Evolutionary conservation across 2,888 invertebrate species (phyloP), one percentile per base, ranked within the genome.

Genomic region (Drosophila quinaria): DNA sequence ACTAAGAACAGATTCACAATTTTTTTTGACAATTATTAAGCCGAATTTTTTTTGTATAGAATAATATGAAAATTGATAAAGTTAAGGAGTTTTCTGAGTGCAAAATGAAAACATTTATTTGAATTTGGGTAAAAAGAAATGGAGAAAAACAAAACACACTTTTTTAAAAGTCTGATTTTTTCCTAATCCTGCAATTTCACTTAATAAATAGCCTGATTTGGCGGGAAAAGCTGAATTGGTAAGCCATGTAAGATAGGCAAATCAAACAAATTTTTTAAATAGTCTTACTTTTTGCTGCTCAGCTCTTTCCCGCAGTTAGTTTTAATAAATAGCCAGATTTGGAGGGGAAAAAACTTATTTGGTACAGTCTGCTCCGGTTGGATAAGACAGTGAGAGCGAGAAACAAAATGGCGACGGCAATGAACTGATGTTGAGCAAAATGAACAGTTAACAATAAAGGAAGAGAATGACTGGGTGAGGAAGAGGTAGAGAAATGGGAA

Each of bases 331-430:
- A 39, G 15, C 15, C 15, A 39, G 39, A 15, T 39, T 39, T 11
- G 39, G 39, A 17, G 44, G 50, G 42, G 51, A 47, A 47, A 41
- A 29, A 39, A n/a, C 15, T 15, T 9, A 15, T 39, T 1, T 17
- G 15, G 39, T 6, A 39, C 5, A 39, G 15, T 3, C 39, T 39
- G 15, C 2, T 39, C 39, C 49, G 17, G 47, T 42, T 22, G 13
- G 29, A 19, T 5, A 4, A 15, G 31, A 29, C 17, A 35, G 35
- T 25, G 49, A 59, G 58, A 41, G 29, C 13, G 17, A 59, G 31
- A 29, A 33, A 70, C 58, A 70, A 74, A 67, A 78, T 70, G 73
- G 69, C 70, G 75, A 52, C 79, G 56, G 42, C 67, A 65, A 60
- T 15, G 49, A 58, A 42, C 66, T 51, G 58, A 67, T 76, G 77